Evolutionary conservation across 2,113 vertebrate genomes (phyloP).

Genomic region (Coptodon rendalli): DNA sequence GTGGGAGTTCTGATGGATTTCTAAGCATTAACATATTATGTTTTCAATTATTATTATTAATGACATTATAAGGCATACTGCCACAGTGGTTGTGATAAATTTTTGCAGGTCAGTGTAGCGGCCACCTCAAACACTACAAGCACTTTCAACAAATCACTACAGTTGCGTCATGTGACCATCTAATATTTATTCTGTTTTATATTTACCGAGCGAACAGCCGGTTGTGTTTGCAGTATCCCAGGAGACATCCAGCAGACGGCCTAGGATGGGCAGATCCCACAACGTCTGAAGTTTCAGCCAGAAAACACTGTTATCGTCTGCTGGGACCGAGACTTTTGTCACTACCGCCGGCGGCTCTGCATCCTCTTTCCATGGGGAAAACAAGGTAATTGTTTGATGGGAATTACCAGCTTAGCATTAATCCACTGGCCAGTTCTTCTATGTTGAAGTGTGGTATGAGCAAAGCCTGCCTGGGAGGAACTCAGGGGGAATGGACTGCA

Average conservation of each 20-base stretch:
- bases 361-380: not conserved
- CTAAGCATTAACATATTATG: not conserved
- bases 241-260: not conserved
- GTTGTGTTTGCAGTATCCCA: not conserved
- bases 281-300: conserved; percentile 26
- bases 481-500: not conserved
- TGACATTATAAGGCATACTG: not conserved
- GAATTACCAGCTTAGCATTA: conserved; percentile 8
- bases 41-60: not conserved
- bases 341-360: conserved; percentile 5
- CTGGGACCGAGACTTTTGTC: not conserved
- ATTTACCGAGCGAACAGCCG: not conserved
- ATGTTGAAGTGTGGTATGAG: not conserved
- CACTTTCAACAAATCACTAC: not conserved
- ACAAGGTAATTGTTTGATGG: not conserved
- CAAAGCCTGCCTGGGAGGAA: not conserved
- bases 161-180: not conserved
- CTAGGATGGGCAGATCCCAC: conserved; percentile 41
- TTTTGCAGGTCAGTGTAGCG: not conserved
- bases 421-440: not conserved
- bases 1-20: not conserved
- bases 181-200: conserved; percentile 19
- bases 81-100: not conserved
- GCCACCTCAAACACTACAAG: not conserved
- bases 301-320: conserved; percentile 1